These are phyloP conservation scores for Bombus soroeensis DNA, from an alignment of 1,140 invertebrate species.

Conservation along the genomic window DNA sequence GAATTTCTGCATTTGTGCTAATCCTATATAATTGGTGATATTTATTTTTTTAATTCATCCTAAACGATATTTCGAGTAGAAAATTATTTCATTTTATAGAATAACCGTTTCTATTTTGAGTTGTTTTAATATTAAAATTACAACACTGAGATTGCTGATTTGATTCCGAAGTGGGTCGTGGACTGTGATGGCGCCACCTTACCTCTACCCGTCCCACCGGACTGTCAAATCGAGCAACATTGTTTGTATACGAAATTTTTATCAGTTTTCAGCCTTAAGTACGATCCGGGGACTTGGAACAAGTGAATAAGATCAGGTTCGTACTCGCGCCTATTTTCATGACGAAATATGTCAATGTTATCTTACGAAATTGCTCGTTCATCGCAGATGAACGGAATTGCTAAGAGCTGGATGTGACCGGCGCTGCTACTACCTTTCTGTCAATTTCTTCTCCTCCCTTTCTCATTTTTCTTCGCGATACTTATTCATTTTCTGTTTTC, in stretches of 20 bases:
- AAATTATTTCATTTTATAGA: neutral
- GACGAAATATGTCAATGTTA: neutral
- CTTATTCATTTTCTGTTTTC: too few species aligned
- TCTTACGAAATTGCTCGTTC: neutral
- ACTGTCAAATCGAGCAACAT: conserved; percentile 73
- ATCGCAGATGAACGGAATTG: conserved; percentile 5
- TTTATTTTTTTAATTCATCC: neutral
- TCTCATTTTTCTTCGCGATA: neutral
- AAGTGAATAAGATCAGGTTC: conserved; percentile 56
- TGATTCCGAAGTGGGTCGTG: conserved; percentile 38
- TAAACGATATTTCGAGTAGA: neutral
- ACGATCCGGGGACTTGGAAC: conserved; percentile 21
- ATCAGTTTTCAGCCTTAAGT: conserved; percentile 57
- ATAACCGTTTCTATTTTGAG: neutral
- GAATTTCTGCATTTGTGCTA: neutral
- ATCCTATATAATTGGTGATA: neutral
- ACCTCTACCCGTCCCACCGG: conserved; percentile 51
- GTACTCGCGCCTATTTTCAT: conserved; percentile 40
- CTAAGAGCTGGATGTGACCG: conserved; percentile 44
- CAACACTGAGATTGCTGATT: conserved; percentile 37
- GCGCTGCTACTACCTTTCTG: conserved; percentile 44
- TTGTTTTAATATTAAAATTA: conserved; percentile 11
- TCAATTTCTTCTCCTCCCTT: conserved; percentile 44
- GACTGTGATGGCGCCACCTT: conserved; percentile 40
- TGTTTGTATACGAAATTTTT: conserved; percentile 76